phyloP scores from a whole-genome alignment of 2,888 invertebrate species.

The Drosophila atroscutellata region DNA sequence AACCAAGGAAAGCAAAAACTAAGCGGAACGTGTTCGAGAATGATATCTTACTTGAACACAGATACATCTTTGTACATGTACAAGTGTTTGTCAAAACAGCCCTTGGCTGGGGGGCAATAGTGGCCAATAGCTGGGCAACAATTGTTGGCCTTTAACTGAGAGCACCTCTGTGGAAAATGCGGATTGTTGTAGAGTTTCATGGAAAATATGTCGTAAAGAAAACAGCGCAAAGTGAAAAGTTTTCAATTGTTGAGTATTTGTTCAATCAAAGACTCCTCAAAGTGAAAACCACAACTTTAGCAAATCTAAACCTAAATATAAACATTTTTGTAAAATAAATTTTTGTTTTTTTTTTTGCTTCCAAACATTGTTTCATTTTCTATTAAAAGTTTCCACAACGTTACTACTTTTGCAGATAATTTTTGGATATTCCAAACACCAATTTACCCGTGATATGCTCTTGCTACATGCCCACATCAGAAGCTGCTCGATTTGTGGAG shows the following conservation, averaged over 20 bases:
- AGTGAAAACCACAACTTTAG: background rate
- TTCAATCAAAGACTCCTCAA: background rate
- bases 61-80: conserved; percentile 31
- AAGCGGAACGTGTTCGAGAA: conserved; percentile 14
- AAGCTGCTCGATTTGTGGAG: background rate
- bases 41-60: conserved; percentile 37
- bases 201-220: conserved; percentile 25
- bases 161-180: background rate
- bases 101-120: conserved; percentile 8
- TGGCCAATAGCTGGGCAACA: conserved; percentile 41
- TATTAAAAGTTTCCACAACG: background rate
- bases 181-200: conserved; percentile 34
- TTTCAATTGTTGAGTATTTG: conserved; percentile 52
- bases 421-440: background rate
- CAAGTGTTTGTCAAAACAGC: conserved; percentile 4
- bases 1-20: conserved; percentile 14
- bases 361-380: background rate
- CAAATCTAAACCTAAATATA: background rate
- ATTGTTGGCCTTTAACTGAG: conserved; percentile 47
- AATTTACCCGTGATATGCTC: conserved; percentile 20
- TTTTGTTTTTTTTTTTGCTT: background rate
- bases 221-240: conserved; percentile 41
- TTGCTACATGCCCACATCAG: background rate
- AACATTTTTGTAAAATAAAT: background rate
- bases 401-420: conserved; percentile 18